Evolutionary conservation across 2,888 invertebrate species (phyloP).

Genomic region (Polymixis flavicincta): DNA sequence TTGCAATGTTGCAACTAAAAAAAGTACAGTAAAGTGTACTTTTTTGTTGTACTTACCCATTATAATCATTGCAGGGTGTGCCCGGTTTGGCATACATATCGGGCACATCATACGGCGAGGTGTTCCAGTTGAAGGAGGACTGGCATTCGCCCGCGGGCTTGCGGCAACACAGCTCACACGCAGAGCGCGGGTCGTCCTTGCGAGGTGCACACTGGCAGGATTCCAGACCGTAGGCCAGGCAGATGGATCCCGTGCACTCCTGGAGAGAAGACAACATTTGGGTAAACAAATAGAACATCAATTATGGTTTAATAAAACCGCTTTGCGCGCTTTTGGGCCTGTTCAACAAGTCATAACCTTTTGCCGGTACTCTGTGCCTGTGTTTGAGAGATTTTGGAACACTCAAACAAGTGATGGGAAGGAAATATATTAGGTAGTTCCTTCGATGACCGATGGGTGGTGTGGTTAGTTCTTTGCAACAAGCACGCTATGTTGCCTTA

Average conservation of each 20-base stretch:
- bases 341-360: not conserved
- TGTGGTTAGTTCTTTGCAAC: not conserved
- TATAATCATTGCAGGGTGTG: slow-evolving; percentile 98
- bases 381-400: not conserved
- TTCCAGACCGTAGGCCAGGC: slow-evolving; percentile 98
- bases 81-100: slow-evolving; percentile 98
- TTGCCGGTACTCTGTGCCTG: not conserved
- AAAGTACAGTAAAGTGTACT: no score
- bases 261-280: slow-evolving; percentile 70
- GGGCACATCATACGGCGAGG: slow-evolving; percentile 96
- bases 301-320: not conserved
- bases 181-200: slow-evolving; percentile 95
- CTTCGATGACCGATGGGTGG: not conserved
- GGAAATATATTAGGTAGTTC: not conserved
- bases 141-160: slow-evolving; percentile 95
- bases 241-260: slow-evolving; percentile 99
- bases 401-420: not conserved
- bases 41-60: slow-evolving; percentile 90
- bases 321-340: not conserved
- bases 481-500: not conserved
- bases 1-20: no score
- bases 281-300: not conserved
- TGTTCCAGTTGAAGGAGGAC: slow-evolving; percentile 98
- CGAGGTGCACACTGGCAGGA: slow-evolving; percentile 98
- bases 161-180: slow-evolving; percentile 98